Evolutionary conservation across 2,888 invertebrate genomes (phyloP).

Genomic region (Caradrina kadenii): DNA sequence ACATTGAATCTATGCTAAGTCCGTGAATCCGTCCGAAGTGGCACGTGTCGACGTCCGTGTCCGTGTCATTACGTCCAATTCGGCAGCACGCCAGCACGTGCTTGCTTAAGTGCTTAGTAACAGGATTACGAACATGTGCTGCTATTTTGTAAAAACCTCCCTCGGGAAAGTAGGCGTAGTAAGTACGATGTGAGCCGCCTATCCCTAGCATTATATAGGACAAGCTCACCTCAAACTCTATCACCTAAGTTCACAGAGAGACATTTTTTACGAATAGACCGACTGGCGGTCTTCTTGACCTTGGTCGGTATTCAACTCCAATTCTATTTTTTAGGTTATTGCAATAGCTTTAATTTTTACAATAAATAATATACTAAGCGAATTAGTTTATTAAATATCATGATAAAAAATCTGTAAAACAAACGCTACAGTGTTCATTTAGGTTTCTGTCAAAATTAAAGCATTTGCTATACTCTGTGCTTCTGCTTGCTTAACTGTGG

Average conservation of each 20-base stretch:
- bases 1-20: neutral
- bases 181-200: too few relatives aligned
- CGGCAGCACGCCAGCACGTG: neutral
- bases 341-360: constrained; percentile 25
- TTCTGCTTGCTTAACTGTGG: too few relatives aligned
- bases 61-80: constrained; percentile 3
- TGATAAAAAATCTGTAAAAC: neutral
- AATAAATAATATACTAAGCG: neutral
- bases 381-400: neutral
- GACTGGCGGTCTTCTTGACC: too few relatives aligned
- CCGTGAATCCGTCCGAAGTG: neutral
- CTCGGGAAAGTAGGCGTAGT: too few relatives aligned
- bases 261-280: too few relatives aligned
- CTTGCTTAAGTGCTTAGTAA: neutral
- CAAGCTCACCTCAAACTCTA: too few relatives aligned
- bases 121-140: neutral
- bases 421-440: neutral
- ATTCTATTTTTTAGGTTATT: too few relatives aligned
- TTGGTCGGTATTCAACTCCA: too few relatives aligned
- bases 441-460: constrained; percentile 13
- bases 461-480: neutral
- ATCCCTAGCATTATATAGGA: too few relatives aligned
- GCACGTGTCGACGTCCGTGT: constrained; percentile 22
- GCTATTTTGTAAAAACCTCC: too few relatives aligned
- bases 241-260: too few relatives aligned